phyloP scores from a whole-genome alignment of 1,140 invertebrate species.

The Musca vetustissima region DNA sequence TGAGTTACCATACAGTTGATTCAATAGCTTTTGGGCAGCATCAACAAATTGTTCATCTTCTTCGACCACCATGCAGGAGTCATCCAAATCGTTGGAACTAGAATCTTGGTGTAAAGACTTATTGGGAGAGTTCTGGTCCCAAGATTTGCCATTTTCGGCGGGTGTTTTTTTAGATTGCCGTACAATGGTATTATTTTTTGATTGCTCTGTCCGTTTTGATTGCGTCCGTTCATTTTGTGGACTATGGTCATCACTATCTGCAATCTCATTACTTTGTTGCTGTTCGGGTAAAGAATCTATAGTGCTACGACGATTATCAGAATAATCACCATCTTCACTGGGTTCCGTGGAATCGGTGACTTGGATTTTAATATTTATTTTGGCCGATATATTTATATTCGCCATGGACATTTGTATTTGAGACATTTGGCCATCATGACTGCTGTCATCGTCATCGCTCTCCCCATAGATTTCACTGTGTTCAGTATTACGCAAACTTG shows the following conservation, averaged over 20 bases:
- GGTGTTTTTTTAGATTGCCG: not conserved
- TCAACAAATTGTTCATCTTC: conserved; percentile 33
- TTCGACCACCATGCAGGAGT: not conserved
- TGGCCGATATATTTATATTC: conserved; percentile 52
- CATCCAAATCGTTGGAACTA: not conserved
- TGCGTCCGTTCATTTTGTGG: too few relatives aligned
- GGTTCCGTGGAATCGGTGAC: conserved; percentile 29
- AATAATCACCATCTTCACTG: conserved; percentile 6
- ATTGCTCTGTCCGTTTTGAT: not conserved
- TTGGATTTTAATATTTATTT: conserved; percentile 51
- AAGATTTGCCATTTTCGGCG: not conserved
- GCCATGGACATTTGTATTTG: conserved; percentile 36
- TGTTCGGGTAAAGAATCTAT: too few relatives aligned
- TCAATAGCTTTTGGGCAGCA: conserved; percentile 57
- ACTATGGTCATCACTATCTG: too few relatives aligned
- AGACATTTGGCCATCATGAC: conserved; percentile 11
- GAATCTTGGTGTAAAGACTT: not conserved
- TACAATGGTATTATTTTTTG: not conserved
- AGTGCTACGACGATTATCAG: not conserved
- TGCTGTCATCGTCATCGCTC: not conserved
- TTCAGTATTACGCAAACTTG: conserved; percentile 6
- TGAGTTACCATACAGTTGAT: conserved; percentile 58
- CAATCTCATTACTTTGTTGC: not conserved
- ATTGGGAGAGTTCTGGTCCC: not conserved
- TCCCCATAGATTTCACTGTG: not conserved